A percentile compares a stretch with the other conserved stretches of the same genome.
Conservation (phyloP, 1,140 invertebrate species). For the Lordiphosa collinella region DNA sequence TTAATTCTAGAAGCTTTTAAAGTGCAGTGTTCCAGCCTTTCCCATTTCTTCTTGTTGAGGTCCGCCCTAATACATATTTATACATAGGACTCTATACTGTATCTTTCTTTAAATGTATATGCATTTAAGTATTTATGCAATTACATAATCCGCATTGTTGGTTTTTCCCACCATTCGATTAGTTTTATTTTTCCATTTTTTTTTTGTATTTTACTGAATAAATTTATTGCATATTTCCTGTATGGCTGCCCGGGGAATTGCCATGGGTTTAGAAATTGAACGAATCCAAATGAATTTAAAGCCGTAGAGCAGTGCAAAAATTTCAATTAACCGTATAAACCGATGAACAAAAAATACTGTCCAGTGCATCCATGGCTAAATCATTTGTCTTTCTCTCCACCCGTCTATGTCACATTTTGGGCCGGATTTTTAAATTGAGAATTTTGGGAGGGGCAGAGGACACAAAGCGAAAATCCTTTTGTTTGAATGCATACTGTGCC, state of each 20-base stretch:
- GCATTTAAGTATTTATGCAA: conserved; percentile 22
- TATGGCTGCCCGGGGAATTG: conserved; percentile 28
- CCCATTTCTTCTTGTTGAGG: too few relatives aligned
- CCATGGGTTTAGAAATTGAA: conserved; percentile 33
- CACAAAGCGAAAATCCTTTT: conserved; percentile 51
- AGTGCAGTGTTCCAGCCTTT: too few relatives aligned
- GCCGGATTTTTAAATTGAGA: conserved; percentile 44
- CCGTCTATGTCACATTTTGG: conserved; percentile 1
- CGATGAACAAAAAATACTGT: conserved; percentile 22
- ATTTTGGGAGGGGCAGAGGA: conserved; percentile 26
- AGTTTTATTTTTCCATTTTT: conserved; percentile 19
- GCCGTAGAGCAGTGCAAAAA: conserved; percentile 32
- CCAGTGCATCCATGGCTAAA: conserved; percentile 37
- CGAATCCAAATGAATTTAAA: conserved; percentile 48
- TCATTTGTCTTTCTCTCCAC: conserved; percentile 27
- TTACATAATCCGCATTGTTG: conserved; percentile 51
- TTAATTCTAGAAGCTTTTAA: too few relatives aligned
- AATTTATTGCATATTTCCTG: conserved; percentile 48
- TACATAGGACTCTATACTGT: background rate
- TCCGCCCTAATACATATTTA: too few relatives aligned
- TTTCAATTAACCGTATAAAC: conserved; percentile 59
- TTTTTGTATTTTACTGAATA: background rate
- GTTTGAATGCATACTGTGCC: conserved; percentile 35
- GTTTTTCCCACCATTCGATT: background rate
- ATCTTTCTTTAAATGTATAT: conserved; percentile 20